Conservation (phyloP, 2,113 vertebrate genomes). For the Mugil cephalus region DNA sequence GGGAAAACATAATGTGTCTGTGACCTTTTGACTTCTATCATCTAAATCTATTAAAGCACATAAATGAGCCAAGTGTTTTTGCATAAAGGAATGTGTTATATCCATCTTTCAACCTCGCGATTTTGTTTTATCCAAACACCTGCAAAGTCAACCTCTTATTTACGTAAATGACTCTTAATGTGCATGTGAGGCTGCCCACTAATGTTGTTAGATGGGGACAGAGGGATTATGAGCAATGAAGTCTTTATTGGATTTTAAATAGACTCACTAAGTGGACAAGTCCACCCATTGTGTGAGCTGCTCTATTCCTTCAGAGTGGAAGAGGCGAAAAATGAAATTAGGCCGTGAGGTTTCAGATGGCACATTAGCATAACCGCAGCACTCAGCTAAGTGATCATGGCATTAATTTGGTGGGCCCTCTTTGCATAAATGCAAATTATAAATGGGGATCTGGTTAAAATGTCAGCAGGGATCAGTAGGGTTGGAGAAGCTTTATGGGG, state of each 20-base stretch:
- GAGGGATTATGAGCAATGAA: conserved; percentile 25
- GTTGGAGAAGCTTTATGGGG: background rate
- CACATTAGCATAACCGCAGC: conserved; percentile 60
- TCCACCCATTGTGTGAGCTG: conserved; percentile 10
- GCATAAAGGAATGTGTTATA: no score
- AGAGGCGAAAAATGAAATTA: conserved; percentile 63
- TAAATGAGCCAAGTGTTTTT: no score
- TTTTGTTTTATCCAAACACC: background rate
- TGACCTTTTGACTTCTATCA: no score
- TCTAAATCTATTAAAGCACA: no score
- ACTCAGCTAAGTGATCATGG: conserved; percentile 52
- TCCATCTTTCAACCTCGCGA: background rate
- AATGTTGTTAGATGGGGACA: conserved; percentile 8
- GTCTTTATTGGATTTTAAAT: conserved; percentile 56
- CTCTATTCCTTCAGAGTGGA: conserved; percentile 11
- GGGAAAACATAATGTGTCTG: no score
- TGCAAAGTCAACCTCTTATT: conserved; percentile 33
- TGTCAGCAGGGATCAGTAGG: conserved; percentile 29
- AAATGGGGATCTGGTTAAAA: conserved; percentile 18
- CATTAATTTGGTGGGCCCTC: conserved; percentile 37
- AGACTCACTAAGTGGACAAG: conserved; percentile 47
- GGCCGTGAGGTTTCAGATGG: conserved; percentile 48
- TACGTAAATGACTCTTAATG: conserved; percentile 21
- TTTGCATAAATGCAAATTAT: conserved; percentile 61
- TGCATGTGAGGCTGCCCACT: conserved; percentile 8